These are phyloP conservation scores for Torymus texanus DNA, from an alignment of 2,888 invertebrate species.

Conservation along the genomic window DNA sequence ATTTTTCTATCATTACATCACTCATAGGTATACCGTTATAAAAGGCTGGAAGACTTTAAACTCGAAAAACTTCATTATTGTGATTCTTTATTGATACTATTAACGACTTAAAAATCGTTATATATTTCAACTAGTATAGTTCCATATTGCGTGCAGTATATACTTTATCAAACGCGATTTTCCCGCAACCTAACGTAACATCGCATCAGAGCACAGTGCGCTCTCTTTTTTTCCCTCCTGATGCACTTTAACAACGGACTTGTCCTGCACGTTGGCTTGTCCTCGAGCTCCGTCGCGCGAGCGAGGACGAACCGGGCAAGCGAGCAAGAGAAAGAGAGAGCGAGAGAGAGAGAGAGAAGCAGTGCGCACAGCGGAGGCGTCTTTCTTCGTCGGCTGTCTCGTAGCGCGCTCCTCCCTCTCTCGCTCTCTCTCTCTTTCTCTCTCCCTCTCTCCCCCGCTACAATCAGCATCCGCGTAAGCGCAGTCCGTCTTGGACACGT, in stretches of 20 bases:
- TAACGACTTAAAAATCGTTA: too few species aligned
- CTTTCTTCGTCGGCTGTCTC: conserved; percentile 25
- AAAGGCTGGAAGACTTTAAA: too few species aligned
- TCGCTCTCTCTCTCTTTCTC: conserved; percentile 31
- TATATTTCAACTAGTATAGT: too few species aligned
- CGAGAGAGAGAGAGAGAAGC: too few species aligned
- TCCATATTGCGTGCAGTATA: too few species aligned
- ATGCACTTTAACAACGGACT: conserved; percentile 9
- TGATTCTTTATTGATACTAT: too few species aligned
- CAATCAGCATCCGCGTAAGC: conserved; percentile 68
- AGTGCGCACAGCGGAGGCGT: neutral
- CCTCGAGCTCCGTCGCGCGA: conserved; percentile 5
- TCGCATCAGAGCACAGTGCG: neutral
- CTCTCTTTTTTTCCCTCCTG: conserved; percentile 3
- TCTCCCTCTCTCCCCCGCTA: conserved; percentile 44
- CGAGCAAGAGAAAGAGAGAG: neutral
- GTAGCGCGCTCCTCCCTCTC: conserved; percentile 38
- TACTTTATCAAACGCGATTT: too few species aligned
- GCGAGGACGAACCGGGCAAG: too few species aligned
- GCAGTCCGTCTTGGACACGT: conserved; percentile 71
- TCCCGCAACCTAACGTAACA: too few species aligned
- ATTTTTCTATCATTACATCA: too few species aligned
- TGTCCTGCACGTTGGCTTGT: neutral
- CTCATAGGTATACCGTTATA: too few species aligned
- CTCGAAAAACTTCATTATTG: too few species aligned